These are phyloP conservation scores for Tragelaphus strepsiceros DNA, from an alignment of 2,113 vertebrate genomes.

Conservation along the genomic window DNA sequence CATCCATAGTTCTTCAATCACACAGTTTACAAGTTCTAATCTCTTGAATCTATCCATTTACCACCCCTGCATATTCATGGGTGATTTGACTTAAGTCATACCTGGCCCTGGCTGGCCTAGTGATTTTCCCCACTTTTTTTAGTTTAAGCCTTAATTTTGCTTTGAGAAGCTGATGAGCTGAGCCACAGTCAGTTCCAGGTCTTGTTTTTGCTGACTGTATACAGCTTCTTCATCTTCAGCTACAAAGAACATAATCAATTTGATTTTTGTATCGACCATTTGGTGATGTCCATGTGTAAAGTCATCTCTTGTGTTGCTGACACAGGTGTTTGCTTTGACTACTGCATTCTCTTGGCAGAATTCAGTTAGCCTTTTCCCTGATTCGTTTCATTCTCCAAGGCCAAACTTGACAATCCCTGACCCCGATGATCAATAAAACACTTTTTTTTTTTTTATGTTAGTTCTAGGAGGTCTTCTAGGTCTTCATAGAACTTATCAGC, in stretches of 20 bases:
- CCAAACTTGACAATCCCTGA: neutral
- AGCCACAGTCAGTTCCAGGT: neutral
- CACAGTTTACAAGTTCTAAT: neutral
- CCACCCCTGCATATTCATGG: neutral
- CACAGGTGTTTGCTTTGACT: neutral
- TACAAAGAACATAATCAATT: neutral
- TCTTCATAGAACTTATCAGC: neutral
- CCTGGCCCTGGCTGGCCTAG: neutral
- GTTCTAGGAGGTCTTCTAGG: neutral
- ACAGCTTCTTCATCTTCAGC: neutral
- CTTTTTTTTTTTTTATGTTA: neutral
- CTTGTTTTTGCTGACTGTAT: neutral
- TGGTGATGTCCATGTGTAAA: neutral
- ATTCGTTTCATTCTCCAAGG: neutral
- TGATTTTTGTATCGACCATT: neutral
- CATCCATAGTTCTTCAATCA: neutral
- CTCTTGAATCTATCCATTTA: neutral
- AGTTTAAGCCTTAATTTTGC: neutral
- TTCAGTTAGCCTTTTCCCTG: neutral
- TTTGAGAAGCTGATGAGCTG: neutral
- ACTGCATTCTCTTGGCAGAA: neutral
- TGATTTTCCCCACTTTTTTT: neutral
- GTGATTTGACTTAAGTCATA: neutral
- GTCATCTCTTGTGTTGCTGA: neutral
- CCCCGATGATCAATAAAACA: neutral